Evolutionary conservation across 2,797 vertebrate species (phyloP).

Genomic region (Amazona ochrocephala): DNA sequence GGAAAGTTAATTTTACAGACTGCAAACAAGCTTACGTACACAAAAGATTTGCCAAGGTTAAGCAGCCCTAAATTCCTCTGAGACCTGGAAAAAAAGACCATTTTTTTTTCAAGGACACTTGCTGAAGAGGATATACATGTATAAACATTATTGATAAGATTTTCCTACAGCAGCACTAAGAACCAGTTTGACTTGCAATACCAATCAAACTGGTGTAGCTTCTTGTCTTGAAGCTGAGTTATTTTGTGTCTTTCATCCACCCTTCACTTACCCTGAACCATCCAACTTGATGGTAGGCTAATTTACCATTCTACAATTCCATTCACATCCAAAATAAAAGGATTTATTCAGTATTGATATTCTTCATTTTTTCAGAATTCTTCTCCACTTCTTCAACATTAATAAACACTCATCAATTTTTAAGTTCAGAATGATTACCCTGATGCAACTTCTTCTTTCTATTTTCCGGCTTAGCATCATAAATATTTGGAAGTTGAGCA

Average conservation of each 20-base stretch:
- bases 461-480: background rate
- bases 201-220: background rate
- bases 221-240: background rate
- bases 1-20: background rate
- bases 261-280: background rate
- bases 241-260: background rate
- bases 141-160: background rate
- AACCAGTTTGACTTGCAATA: background rate
- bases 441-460: background rate
- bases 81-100: background rate
- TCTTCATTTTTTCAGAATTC: background rate
- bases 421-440: background rate
- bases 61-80: background rate
- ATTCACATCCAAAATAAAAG: background rate
- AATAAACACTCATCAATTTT: fast-evolving
- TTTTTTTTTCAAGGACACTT: background rate
- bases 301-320: background rate
- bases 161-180: background rate
- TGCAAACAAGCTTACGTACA: background rate
- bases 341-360: background rate
- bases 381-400: background rate
- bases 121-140: background rate
- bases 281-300: background rate
- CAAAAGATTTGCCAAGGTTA: background rate
- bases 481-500: background rate